Base-by-base conservation (phyloP, 1,140 invertebrate species). In the Hesperophylax magnus region DNA sequence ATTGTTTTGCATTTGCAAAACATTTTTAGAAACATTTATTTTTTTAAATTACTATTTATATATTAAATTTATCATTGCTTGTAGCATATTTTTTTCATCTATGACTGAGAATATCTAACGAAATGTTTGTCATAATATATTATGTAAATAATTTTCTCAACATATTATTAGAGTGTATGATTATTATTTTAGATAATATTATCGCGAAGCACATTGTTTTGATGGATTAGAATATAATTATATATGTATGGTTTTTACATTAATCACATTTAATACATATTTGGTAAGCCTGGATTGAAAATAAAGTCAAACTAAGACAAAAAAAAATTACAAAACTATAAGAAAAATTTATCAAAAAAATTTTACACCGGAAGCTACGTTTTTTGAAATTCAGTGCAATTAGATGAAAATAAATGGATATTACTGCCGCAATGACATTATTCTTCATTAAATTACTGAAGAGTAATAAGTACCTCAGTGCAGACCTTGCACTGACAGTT, bases 61-160 rank as follows among this genome's bases (percentile, higher is more conserved):
- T 39, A 47, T 27, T 27, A 27, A 27, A 61, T 65, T 65, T 31
- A 22, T 20, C 56, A 18, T 22, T n/a, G 20, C 56, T 20, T 58
- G 0, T 20, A 58, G 7, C n/a, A 11, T 18, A 24, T 65, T 65
- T 24, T 34, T 47, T 52, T 71, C 18, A 71, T 71, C 24, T 65
- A 31, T 52, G 67, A 71, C 67, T 71, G 67, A 71, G 47, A 71
- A 71, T 47, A 47, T 47, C n/a, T 47, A 71, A 71, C 67, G 18
- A 71, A 71, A 20, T 71, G 22, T 71, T 71, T 47, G 39, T 47
- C 39, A 47, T 47, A 47, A 14, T 47, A 47, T 22, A 47, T 52
- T 47, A 14, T 71, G 39, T 71, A 71, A 20, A 71, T 71, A 52
- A 71, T 47, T 67, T 27, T 27, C 27, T 47, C 39, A n/a, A 47